Evolutionary conservation across 1,140 invertebrate species (phyloP).

Genomic region (Oryctes rhinoceros): DNA sequence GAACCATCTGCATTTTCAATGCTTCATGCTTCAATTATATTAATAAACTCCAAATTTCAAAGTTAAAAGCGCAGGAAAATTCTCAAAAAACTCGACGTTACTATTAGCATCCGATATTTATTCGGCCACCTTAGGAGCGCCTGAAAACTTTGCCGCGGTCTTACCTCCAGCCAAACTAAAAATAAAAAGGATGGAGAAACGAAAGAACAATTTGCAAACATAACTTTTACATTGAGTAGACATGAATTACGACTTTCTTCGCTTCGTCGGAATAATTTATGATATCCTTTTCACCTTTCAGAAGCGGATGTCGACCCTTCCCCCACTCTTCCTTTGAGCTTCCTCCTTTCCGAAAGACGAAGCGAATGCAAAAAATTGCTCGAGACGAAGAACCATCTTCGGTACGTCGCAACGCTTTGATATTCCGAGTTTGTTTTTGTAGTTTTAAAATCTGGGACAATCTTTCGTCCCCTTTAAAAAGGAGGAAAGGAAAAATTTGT

Average conservation of each 20-base stretch:
- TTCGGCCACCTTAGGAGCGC: neutral
- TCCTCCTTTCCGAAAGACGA: neutral
- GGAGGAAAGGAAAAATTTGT: no score
- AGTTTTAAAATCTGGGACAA: conserved; percentile 6
- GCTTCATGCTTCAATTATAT: no score
- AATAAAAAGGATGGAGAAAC: neutral
- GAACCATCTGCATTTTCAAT: no score
- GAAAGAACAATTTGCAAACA: conserved; percentile 22
- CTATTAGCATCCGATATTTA: neutral
- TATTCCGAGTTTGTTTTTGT: neutral
- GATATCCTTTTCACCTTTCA: neutral
- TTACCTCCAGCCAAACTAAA: no score
- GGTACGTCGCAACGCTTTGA: neutral
- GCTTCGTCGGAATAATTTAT: conserved; percentile 2
- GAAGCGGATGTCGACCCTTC: neutral
- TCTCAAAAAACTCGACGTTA: neutral
- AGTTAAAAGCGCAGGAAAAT: no score
- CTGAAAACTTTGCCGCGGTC: neutral
- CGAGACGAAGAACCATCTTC: neutral
- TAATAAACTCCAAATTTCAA: no score
- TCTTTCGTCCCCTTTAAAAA: no score
- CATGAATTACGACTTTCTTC: conserved; percentile 8
- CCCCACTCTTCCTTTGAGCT: neutral
- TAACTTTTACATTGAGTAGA: conserved; percentile 11
- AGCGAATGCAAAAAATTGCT: neutral